Base-by-base conservation (phyloP, 2,797 vertebrate species). In the Pempheris klunzingeri region DNA sequence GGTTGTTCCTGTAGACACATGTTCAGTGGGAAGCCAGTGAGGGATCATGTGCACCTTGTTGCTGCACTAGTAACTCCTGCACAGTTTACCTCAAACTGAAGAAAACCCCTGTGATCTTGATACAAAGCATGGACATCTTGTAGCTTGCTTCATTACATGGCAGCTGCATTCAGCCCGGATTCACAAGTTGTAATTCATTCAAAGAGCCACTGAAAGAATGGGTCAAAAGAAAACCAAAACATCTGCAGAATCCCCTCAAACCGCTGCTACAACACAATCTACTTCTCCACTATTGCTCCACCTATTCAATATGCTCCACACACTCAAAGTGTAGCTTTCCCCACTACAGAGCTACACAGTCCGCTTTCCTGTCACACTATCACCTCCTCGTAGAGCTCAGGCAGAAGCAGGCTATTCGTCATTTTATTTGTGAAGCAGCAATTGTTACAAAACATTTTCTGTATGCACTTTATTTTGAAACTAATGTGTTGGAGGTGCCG, bases 11-110 rank as follows among this genome's bases (percentile, higher is more conserved):
- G 5, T 22, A 36, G 68, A 63, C 53, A 54, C 36, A 8, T 36
- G 44, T 61, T 62, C 30, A 57, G 1, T 66, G 41, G 30, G 6
- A 43, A 65, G 49, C n/a, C 55, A 34, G 50, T 59, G 22, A 39
- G 54, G 49, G 38, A 69, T 39, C 24, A 5, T 43, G 49, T n/a
- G n/a, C n/a, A 61, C 39, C n/a, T 34, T 47, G 13, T 46, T 39
- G 11, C 20, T 17, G 30, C 44, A 52, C 26, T 18, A 38, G 13
- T 41, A 24, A 46, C 24, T 36, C 32, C 13, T 17, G 1, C 14
- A 11, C 38, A 12, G 18, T 20, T 22, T 38, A 59, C 28, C n/a
- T 39, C 26, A 17, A n/a, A 32, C 11, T 64, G 34, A 57, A 32
- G 12, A 43, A 61, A 65, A 60, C 13, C 10, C 3, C 15, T 47